These are phyloP conservation scores for Gadus chalcogrammus DNA, from an alignment of 2,113 vertebrate species.

Conservation along the genomic window DNA sequence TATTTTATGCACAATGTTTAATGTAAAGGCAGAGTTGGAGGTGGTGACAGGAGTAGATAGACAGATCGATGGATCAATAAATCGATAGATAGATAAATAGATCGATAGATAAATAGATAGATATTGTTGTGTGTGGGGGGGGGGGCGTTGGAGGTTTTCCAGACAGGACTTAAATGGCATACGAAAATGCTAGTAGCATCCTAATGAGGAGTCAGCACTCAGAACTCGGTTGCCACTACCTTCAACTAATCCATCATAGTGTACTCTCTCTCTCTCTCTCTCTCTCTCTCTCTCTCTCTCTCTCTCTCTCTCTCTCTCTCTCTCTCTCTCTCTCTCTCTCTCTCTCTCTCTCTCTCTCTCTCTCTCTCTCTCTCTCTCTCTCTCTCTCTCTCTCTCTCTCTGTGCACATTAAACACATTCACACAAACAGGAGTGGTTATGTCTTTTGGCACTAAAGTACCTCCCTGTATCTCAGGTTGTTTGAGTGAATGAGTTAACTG, in stretches of 20 bases:
- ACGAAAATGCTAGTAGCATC: neutral
- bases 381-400: neutral
- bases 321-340: neutral
- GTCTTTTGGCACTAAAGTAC: constrained; percentile 41
- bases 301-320: neutral
- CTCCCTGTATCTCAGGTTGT: constrained; percentile 38
- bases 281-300: neutral
- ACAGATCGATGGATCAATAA: too few species aligned
- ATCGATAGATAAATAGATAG: too few species aligned
- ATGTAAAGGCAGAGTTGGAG: neutral
- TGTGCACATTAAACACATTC: constrained; percentile 4
- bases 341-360: neutral
- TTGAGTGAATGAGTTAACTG: constrained; percentile 18
- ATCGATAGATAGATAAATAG: neutral
- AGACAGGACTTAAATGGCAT: constrained; percentile 10
- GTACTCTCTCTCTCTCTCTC: neutral
- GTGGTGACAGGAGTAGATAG: neutral
- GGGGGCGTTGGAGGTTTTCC: neutral
- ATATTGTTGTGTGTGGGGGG: neutral
- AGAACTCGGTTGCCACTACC: constrained; percentile 11
- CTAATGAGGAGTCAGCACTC: constrained; percentile 9
- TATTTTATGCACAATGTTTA: too few species aligned
- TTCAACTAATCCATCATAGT: constrained; percentile 3
- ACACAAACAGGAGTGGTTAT: constrained; percentile 20
- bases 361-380: neutral